These are phyloP conservation scores for Coptodon bakossiorum DNA, from an alignment of 2,113 vertebrate species.

Conservation along the genomic window DNA sequence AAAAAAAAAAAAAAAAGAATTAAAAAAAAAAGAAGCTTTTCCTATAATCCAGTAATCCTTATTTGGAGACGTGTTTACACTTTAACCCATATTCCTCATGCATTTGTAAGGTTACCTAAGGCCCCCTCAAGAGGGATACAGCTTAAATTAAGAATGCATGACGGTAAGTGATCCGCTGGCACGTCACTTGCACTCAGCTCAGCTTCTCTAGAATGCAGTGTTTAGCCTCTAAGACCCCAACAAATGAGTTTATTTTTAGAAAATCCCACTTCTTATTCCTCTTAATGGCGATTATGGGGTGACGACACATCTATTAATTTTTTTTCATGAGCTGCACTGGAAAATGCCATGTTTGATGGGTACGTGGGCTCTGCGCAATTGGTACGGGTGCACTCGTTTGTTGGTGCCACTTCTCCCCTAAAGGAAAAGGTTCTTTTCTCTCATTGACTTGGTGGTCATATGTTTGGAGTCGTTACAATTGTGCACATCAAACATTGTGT, in stretches of 20 bases:
- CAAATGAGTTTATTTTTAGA: conserved; percentile 62
- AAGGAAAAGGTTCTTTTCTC: background rate
- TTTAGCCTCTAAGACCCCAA: conserved; percentile 41
- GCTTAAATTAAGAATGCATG: conserved; percentile 42
- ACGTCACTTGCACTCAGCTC: conserved; percentile 12
- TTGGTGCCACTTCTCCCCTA: background rate
- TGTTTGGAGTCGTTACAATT: background rate
- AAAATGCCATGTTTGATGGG: background rate
- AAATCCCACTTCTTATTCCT: conserved; percentile 47
- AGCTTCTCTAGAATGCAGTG: conserved; percentile 17
- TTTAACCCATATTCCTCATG: background rate
- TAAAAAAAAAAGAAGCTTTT: background rate
- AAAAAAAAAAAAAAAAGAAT: background rate
- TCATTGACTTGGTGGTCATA: background rate
- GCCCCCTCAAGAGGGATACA: background rate
- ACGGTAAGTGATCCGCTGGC: conserved; percentile 19
- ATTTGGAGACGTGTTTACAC: background rate
- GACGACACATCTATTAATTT: background rate
- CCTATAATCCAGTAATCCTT: background rate
- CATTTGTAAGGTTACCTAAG: conserved; percentile 12
- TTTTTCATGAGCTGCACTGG: background rate
- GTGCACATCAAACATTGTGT: background rate
- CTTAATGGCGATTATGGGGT: conserved; percentile 30
- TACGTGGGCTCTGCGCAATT: background rate
- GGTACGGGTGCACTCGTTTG: background rate